phyloP scores from a whole-genome alignment of 2,797 vertebrate genomes.

The Lagocephalus sceleratus region DNA sequence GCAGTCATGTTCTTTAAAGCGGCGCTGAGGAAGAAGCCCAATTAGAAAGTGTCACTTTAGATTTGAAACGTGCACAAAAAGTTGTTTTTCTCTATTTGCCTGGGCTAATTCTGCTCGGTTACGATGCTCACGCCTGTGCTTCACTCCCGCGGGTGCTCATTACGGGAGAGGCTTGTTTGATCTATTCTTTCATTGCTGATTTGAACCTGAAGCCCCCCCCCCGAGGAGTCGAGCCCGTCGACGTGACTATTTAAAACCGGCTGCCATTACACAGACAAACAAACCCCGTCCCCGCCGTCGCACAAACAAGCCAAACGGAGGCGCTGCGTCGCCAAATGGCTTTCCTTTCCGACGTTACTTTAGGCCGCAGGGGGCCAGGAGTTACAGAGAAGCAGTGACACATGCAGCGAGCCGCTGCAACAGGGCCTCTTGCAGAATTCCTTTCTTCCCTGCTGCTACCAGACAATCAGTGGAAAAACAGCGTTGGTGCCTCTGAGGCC shows the following conservation, averaged over 20 bases:
- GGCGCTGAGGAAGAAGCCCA: not conserved
- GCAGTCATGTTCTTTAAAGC: not conserved
- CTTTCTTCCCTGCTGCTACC: conserved; percentile 17
- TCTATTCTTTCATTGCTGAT: conserved; percentile 50
- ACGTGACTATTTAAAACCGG: conserved; percentile 24
- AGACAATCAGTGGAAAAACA: conserved; percentile 30
- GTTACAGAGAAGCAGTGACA: too few relatives aligned
- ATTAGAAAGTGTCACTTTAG: not conserved
- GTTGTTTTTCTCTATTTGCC: conserved; percentile 7
- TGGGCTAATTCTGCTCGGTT: conserved; percentile 8
- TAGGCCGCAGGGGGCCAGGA: too few relatives aligned
- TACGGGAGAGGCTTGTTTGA: conserved; percentile 54
- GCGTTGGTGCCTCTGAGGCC: conserved; percentile 33
- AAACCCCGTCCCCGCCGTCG: conserved; percentile 18
- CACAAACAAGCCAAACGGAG: conserved; percentile 3
- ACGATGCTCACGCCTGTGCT: conserved; percentile 16
- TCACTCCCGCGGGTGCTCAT: conserved; percentile 57
- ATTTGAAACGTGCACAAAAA: conserved; percentile 2
- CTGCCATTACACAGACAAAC: conserved; percentile 41
- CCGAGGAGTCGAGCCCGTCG: conserved; percentile 22
- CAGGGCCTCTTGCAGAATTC: conserved; percentile 14
- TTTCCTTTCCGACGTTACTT: not conserved
- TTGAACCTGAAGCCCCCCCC: conserved; percentile 51
- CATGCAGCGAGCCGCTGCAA: not conserved
- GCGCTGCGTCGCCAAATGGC: not conserved